Evolutionary conservation across 64 coral and sea anemone genomes (phyloP).

Genomic region (Pocillopora verrucosa): DNA sequence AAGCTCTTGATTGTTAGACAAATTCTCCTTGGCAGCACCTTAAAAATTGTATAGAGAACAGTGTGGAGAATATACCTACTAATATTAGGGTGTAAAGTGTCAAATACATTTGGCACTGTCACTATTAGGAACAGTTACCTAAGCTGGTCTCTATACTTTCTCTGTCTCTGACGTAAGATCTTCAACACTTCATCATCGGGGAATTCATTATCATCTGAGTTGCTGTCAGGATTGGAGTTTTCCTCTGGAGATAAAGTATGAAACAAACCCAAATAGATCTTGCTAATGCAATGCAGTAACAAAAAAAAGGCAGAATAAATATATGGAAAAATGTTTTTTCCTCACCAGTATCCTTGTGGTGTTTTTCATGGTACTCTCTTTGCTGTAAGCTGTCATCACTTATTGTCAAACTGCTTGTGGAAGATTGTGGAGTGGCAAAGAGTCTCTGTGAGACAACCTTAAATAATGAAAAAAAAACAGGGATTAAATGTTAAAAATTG

Average conservation of each 20-base stretch:
- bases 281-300: not conserved
- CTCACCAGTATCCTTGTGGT: not conserved
- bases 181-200: conserved; percentile 76
- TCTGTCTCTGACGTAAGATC: conserved; percentile 59
- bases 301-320: not conserved
- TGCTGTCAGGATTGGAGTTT: not conserved
- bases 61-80: too few species aligned
- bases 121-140: conserved; percentile 15
- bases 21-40: too few species aligned
- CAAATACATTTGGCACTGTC: too few species aligned
- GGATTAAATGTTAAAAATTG: not conserved
- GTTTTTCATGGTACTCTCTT: not conserved
- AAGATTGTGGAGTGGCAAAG: conserved; percentile 52
- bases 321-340: not conserved
- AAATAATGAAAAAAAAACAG: not conserved
- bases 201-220: conserved; percentile 68
- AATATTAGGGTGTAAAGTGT: too few species aligned
- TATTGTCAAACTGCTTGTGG: conserved; percentile 14
- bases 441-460: conserved; percentile 69
- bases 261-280: not conserved
- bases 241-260: conserved; percentile 16
- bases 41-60: too few species aligned
- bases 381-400: not conserved
- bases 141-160: conserved; percentile 51
- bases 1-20: too few species aligned